These are phyloP conservation scores for Ptilodon capucinus DNA, from an alignment of 2,888 invertebrate species.

Conservation along the genomic window DNA sequence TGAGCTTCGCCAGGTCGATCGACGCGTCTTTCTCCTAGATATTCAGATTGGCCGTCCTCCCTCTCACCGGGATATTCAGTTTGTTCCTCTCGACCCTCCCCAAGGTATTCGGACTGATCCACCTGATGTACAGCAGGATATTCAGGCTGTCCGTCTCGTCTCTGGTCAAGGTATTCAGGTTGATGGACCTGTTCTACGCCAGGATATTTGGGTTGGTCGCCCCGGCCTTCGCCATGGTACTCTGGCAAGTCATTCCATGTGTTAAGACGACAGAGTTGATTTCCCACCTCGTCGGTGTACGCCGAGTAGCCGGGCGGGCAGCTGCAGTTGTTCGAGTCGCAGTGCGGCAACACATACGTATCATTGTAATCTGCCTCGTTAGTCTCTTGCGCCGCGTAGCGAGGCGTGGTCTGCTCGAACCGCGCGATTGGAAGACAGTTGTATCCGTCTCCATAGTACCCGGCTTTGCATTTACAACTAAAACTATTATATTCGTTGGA, in stretches of 20 bases:
- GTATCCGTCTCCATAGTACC: conserved; percentile 88
- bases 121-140: conserved; percentile 1
- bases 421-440: conserved; percentile 13
- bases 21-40: too few species aligned
- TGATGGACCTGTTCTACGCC: conserved; percentile 4
- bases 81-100: background rate
- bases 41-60: conserved; percentile 4
- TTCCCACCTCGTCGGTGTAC: conserved; percentile 55
- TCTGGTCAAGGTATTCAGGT: background rate
- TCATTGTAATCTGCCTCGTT: conserved; percentile 64
- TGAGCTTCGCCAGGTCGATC: background rate
- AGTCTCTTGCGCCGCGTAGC: conserved; percentile 9
- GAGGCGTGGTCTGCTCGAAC: conserved; percentile 13
- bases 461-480: conserved; percentile 84
- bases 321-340: conserved; percentile 49
- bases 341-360: conserved; percentile 59
- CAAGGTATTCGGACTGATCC: background rate
- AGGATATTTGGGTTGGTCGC: background rate
- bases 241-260: conserved; percentile 17
- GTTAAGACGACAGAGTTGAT: conserved; percentile 58
- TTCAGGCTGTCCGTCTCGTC: background rate
- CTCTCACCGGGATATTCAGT: background rate
- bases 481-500: conserved; percentile 44
- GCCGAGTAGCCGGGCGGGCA: conserved; percentile 65
- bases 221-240: background rate